Base-by-base conservation (phyloP, 2,797 vertebrate genomes). In the Borostomias antarcticus region DNA sequence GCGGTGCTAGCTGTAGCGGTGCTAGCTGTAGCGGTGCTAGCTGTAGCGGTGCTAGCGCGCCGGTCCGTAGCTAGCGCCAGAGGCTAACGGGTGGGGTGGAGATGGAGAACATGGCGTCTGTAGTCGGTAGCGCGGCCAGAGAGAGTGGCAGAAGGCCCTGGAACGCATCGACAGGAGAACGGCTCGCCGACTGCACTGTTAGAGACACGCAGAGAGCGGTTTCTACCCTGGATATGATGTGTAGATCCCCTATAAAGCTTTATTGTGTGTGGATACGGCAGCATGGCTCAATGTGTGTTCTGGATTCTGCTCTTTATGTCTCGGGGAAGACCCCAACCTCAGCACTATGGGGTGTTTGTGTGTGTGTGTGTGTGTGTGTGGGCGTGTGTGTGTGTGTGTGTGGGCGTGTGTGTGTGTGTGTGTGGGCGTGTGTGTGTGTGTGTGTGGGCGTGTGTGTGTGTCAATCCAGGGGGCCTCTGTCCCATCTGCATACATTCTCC, bases 281-380 rank as follows among this genome's bases (percentile, higher is more conserved):
- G 79, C 82, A 84, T 85, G 85, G 83, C 82, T 82, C 78, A 73
- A 69, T 82, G 82, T 87, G 82, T 81, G 83, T 82, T 84, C 84
- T 77, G 78, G 83, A 67, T 76, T 75, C 73, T 84, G 83, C 75
- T 84, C 82, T 84, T 85, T 85, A 87, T 85, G 82, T 82, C 66
- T 82, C 68, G 67, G 80, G 73, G 73, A 79, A 82, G 82, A 72
- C 80, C 29, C 75, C 72, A 73, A 75, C 78, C 78, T 84, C 83
- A 87, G 83, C 47, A 37, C 10, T 32, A 8, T 23, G 47, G 53
- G 62, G 58, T 33, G 23, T 62, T 33, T 57, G 61, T 50, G 30
- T 63, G 61, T 57, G 58, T 56, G 37, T 33, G 48, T 60, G 28
- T 2, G 17, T 72, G 47, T 2, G n/a, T n/a, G n/a, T n/a, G n/a